Evolutionary conservation across 2,888 invertebrate genomes (phyloP).

Genomic region (Torymus tubicola): DNA sequence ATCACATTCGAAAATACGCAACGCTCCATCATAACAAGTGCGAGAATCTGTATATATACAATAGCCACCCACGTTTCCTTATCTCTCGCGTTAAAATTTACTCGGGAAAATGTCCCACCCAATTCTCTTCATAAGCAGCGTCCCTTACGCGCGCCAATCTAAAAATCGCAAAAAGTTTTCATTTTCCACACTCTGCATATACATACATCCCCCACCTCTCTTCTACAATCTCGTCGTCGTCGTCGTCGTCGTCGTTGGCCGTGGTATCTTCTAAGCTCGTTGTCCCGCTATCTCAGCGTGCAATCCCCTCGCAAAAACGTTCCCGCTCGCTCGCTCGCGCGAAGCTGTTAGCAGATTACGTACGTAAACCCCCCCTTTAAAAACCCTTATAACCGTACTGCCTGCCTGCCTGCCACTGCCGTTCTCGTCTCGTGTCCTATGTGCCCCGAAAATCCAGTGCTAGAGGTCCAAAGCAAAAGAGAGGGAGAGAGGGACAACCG

Average conservation of each 20-base stretch:
- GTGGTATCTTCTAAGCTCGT: slow-evolving; percentile 32
- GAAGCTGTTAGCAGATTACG: slow-evolving; percentile 15
- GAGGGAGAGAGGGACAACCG: no score
- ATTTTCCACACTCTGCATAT: neutral
- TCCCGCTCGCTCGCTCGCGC: neutral
- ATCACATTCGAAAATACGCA: no score
- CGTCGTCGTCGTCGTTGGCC: no score
- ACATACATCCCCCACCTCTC: no score
- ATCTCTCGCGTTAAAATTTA: no score
- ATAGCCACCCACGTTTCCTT: no score
- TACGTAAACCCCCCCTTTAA: slow-evolving; percentile 1
- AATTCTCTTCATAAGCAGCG: no score
- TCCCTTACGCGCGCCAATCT: neutral
- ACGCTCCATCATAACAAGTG: no score
- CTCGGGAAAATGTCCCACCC: no score
- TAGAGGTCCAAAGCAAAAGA: no score
- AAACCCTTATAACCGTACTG: slow-evolving; percentile 22
- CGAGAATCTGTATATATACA: no score
- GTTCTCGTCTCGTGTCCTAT: neutral
- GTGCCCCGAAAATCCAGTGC: neutral
- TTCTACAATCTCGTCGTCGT: no score
- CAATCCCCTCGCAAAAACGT: slow-evolving; percentile 19
- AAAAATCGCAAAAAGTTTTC: slow-evolving; percentile 19
- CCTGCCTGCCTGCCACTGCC: neutral
- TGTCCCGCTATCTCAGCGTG: neutral